A percentile compares a stretch with the other conserved stretches of the same genome.
These are phyloP conservation scores for Acrobasis consociella DNA, from an alignment of 2,888 invertebrate species.

Conservation along the genomic window DNA sequence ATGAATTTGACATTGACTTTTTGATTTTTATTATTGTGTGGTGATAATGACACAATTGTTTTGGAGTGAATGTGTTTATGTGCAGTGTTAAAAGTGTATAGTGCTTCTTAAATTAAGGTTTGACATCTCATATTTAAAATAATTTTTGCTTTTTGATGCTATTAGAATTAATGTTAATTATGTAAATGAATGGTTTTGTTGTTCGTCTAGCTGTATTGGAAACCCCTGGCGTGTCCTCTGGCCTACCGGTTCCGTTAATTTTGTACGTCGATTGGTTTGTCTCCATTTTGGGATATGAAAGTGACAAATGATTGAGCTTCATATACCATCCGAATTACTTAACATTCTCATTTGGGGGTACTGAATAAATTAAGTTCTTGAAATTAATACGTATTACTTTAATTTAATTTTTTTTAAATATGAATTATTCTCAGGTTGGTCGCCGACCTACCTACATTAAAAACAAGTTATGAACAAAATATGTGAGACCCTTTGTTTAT, in stretches of 20 bases:
- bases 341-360: conserved; percentile 15
- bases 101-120: conserved; percentile 3
- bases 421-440: no score
- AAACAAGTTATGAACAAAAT: no score
- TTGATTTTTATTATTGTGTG: conserved; percentile 21
- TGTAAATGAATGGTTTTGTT: conserved; percentile 35
- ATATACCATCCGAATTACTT: conserved; percentile 27
- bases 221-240: conserved; percentile 36
- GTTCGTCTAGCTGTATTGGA: conserved; percentile 35
- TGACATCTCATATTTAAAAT: conserved; percentile 6
- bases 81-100: conserved; percentile 11
- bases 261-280: conserved; percentile 44
- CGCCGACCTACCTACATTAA: no score
- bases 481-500: no score
- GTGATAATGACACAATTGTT: conserved; percentile 14
- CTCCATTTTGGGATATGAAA: conserved; percentile 35
- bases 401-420: neutral
- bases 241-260: conserved; percentile 50
- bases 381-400: neutral
- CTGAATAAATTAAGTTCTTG: neutral
- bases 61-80: conserved; percentile 11
- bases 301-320: conserved; percentile 37
- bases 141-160: neutral
- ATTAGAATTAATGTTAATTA: conserved; percentile 26
- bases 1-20: conserved; percentile 32